Evolutionary conservation across 2,797 vertebrate genomes (phyloP), one percentile per base, ranked within the genome.

Genomic region (Acridotheres tristis): DNA sequence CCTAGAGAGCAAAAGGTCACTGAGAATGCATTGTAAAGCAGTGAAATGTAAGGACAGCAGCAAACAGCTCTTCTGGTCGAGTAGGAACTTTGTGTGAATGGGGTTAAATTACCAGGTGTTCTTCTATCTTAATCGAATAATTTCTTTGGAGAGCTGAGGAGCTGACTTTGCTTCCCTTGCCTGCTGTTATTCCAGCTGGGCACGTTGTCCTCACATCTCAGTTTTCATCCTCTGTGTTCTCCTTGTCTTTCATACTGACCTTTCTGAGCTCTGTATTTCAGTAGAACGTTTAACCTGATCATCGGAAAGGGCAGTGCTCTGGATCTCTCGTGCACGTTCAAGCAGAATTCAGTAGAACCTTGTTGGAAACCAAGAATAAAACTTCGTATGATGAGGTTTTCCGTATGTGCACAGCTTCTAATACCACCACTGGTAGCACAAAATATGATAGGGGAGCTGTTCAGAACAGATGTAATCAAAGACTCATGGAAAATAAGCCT

Each of bases 131-230:
- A 50, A 61, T 34, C 11, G 8, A 66, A 50, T 40, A 7, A 54
- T 71, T 88, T 82, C 16, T 85, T 75, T 54, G 16, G 62, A 79
- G 62, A 81, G 11, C 58, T 58, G 50, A 91, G 53, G 32, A 84
- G 66, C 66, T 94, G 91, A 94, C 67, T 93, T 65, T 58, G 47
- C 83, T 90, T n/a, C 63, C 43, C 76, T 88, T 29, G 22, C 36
- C 51, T 69, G 59, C 73, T 59, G 27, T 90, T 89, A 53, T 76
- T 85, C 34, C 65, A 81, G 8, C 22, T 34, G 32, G 59, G 59
- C 36, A 4, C 0, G 0, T 19, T 73, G 47, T 88, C 69, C 66
- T 82, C 22, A 3, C 51, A 45, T 66, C 91, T 94, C 79, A 71
- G 53, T 58, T 94, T 92, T 91, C 93, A 57, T 36, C 40, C 53